These are phyloP conservation scores for Musca vetustissima DNA, from an alignment of 1,140 invertebrate species.

Conservation along the genomic window DNA sequence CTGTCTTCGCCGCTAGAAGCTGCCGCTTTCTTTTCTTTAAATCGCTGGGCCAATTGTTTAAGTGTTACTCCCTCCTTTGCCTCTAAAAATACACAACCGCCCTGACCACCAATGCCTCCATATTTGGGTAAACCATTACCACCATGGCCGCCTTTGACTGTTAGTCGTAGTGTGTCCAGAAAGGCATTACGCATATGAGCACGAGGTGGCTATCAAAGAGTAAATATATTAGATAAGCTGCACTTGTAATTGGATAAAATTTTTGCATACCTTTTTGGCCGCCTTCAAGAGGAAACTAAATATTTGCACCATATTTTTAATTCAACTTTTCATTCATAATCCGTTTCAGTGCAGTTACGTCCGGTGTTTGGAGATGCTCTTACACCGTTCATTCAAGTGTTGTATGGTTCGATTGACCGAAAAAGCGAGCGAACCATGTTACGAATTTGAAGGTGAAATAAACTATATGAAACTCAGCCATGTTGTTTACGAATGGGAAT, in stretches of 20 bases:
- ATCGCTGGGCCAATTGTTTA: constrained; percentile 58
- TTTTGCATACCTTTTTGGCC: constrained; percentile 37
- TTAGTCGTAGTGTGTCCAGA: constrained; percentile 71
- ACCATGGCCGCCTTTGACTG: constrained; percentile 75
- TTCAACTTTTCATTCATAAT: neutral
- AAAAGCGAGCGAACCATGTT: too few species aligned
- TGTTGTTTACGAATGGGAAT: too few species aligned
- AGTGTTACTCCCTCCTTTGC: constrained; percentile 68
- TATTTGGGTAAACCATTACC: constrained; percentile 74
- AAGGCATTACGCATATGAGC: constrained; percentile 59
- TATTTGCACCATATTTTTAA: constrained; percentile 42
- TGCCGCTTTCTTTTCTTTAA: constrained; percentile 60
- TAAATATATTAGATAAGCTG: neutral
- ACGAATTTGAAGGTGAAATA: too few species aligned
- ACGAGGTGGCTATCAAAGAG: constrained; percentile 34
- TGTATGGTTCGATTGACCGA: too few species aligned
- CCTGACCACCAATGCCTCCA: constrained; percentile 83
- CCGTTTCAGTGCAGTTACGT: too few species aligned
- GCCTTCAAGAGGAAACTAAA: constrained; percentile 49
- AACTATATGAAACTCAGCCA: too few species aligned
- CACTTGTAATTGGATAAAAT: neutral
- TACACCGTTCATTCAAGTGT: too few species aligned
- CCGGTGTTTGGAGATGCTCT: too few species aligned
- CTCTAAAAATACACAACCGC: constrained; percentile 76
- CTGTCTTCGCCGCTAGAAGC: constrained; percentile 73